Evolutionary conservation across 2,797 vertebrate genomes (phyloP).

Genomic region (Euphonia xanthogaster): DNA sequence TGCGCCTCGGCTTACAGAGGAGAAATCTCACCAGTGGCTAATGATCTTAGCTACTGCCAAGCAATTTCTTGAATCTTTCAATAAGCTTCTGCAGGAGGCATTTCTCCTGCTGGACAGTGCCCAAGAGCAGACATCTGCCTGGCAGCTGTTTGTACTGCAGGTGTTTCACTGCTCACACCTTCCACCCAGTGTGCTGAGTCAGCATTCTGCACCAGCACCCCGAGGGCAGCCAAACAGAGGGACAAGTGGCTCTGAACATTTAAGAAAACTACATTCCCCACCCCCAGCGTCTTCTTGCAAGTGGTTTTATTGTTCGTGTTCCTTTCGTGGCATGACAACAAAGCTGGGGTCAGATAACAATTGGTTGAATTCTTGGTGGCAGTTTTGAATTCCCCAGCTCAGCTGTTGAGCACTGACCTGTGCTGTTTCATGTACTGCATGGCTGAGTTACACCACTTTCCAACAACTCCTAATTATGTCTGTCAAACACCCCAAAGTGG

Average conservation of each 20-base stretch:
- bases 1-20: not conserved
- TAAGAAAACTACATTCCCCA: not conserved
- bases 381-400: not conserved
- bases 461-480: not conserved
- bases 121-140: not conserved
- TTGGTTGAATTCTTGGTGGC: not conserved
- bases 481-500: not conserved
- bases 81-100: not conserved
- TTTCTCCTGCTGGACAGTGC: not conserved
- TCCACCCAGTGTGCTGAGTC: not conserved
- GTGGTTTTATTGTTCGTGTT: fast-evolving
- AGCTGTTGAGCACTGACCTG: not conserved
- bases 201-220: fast-evolving
- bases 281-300: not conserved
- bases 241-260: not conserved
- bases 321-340: not conserved
- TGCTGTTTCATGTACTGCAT: not conserved
- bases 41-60: not conserved
- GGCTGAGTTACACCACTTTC: not conserved
- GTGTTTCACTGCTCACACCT: not conserved
- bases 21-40: not conserved
- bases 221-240: fast-evolving
- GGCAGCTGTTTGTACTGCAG: not conserved
- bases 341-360: not conserved
- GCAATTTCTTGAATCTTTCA: not conserved